Percentiles rank a stretch among this genome's conserved stretches.
phyloP scores from a whole-genome alignment of 1,140 invertebrate genomes.

The Laupala kohalensis region DNA sequence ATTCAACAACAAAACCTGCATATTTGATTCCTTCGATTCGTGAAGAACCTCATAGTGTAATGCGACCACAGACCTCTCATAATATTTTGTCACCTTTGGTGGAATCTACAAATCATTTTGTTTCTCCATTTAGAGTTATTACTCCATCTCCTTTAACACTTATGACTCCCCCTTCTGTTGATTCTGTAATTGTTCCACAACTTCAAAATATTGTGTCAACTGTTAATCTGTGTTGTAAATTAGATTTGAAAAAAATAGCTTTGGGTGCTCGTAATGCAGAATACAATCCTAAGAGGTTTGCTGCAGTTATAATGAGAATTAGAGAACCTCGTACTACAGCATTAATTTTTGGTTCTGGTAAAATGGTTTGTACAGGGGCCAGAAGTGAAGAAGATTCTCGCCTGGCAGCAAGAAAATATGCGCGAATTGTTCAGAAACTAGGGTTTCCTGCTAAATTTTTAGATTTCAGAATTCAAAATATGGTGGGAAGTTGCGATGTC shows the following conservation, averaged over 20 bases:
- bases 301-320: slow-evolving; percentile 99
- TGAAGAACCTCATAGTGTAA: slow-evolving; percentile 55
- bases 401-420: slow-evolving; percentile 95
- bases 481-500: slow-evolving; percentile 99
- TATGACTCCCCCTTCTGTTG: slow-evolving; percentile 85
- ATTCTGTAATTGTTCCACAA: slow-evolving; percentile 86
- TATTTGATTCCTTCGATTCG: slow-evolving; percentile 46
- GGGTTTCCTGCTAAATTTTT: slow-evolving; percentile 95
- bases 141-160: slow-evolving; percentile 78
- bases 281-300: slow-evolving; percentile 99
- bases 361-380: slow-evolving; percentile 99
- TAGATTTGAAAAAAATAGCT: slow-evolving; percentile 95
- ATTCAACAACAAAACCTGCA: slow-evolving; percentile 33
- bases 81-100: slow-evolving; percentile 74
- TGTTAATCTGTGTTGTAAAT: slow-evolving; percentile 90
- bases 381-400: slow-evolving; percentile 98
- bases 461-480: slow-evolving; percentile 99
- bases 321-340: slow-evolving; percentile 96
- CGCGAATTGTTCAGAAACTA: slow-evolving; percentile 96
- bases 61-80: slow-evolving; percentile 83
- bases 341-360: slow-evolving; percentile 97
- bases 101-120: slow-evolving; percentile 2
- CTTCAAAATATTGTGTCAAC: slow-evolving; percentile 98
- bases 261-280: slow-evolving; percentile 98
- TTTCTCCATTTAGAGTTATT: slow-evolving; percentile 45